These are phyloP conservation scores for Brachionus sp. DNA, from an alignment of 1,140 invertebrate genomes.

Conservation along the genomic window DNA sequence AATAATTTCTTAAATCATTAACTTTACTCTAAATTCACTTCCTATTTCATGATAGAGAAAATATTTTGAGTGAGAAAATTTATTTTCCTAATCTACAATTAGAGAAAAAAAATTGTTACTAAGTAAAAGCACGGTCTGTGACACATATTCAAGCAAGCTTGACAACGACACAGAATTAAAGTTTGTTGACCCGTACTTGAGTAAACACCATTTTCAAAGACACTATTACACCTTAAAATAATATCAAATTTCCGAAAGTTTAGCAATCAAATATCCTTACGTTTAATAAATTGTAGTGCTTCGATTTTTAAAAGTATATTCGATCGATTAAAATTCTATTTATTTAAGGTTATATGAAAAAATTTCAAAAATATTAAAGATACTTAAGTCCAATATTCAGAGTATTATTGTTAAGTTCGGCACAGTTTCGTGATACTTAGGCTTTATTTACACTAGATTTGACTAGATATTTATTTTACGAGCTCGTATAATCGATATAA, in stretches of 20 bases:
- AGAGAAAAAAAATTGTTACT: conserved; percentile 17
- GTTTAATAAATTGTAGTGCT: neutral
- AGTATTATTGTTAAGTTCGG: neutral
- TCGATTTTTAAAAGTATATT: neutral
- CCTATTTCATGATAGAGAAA: conserved; percentile 20
- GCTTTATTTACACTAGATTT: conserved; percentile 38
- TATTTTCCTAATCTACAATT: neutral
- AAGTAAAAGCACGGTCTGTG: neutral
- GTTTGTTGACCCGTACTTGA: neutral
- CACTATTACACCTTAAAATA: conserved; percentile 10
- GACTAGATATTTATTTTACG: conserved; percentile 31
- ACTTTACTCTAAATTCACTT: conserved; percentile 3
- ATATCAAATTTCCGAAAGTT: conserved; percentile 29
- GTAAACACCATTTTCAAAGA: conserved; percentile 27
- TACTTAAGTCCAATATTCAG: conserved; percentile 23
- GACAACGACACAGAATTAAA: conserved; percentile 1
- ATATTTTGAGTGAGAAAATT: conserved; percentile 8
- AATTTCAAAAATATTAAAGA: conserved; percentile 6
- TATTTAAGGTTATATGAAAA: conserved; percentile 38
- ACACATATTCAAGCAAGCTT: conserved; percentile 15
- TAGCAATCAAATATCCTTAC: neutral
- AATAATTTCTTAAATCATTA: neutral
- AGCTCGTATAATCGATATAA: conserved; percentile 28
- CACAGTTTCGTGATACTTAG: conserved; percentile 9
- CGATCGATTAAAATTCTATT: conserved; percentile 40